Evolutionary conservation across 2,113 vertebrate genomes (phyloP).

Genomic region (Platysternon megacephalum): DNA sequence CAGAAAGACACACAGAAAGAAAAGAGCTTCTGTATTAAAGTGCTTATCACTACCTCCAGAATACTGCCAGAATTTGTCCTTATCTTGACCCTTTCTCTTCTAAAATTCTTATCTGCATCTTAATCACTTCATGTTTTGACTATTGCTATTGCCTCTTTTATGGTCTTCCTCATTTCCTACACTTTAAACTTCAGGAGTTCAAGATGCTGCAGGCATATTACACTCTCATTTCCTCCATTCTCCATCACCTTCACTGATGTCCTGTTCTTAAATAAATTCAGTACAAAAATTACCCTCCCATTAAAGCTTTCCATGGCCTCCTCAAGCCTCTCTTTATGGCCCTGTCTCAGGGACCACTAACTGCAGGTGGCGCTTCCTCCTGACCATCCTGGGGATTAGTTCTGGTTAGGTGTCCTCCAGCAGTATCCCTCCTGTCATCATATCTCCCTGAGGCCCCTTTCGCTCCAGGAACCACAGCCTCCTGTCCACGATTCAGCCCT

Average conservation of each 20-base stretch:
- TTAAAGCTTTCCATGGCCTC: not conserved
- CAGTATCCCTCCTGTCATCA: not conserved
- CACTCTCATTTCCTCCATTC: not conserved
- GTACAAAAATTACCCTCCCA: not conserved
- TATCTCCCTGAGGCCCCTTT: not conserved
- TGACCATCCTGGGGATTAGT: not conserved
- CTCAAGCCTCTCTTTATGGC: not conserved
- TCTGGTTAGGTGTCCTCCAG: not conserved
- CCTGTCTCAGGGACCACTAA: not conserved
- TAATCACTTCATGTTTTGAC: not conserved
- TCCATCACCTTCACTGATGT: not conserved
- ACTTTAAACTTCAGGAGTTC: not conserved
- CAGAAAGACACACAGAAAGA: not conserved
- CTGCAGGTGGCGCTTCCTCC: not conserved
- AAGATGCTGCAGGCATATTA: not conserved
- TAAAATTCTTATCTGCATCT: not conserved
- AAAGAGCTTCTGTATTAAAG: not conserved
- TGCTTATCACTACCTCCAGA: not conserved
- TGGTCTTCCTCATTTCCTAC: accelerated
- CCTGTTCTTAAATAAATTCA: not conserved
- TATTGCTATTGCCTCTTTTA: not conserved
- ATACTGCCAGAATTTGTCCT: not conserved
- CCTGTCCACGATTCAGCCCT: not conserved
- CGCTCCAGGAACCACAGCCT: not conserved
- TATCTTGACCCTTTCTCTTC: not conserved